A percentile compares a stretch with the other conserved stretches of the same genome.
Conservation (phyloP, 2,113 vertebrate species). For the Mobula hypostoma region DNA sequence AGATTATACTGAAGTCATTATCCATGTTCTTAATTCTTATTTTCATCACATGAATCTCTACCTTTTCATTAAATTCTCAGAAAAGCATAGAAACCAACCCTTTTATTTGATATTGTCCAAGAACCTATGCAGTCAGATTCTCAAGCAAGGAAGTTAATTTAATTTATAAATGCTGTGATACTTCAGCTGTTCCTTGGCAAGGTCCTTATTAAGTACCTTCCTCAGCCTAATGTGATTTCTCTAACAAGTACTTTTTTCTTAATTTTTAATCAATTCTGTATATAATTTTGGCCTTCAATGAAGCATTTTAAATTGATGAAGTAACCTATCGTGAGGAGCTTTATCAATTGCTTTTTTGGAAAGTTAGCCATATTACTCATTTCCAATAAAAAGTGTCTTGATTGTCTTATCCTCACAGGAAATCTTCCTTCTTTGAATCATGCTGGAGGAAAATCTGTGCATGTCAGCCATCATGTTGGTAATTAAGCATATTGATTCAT, state of each 20-base stretch:
- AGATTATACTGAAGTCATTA: too few relatives aligned
- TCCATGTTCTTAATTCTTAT: too few relatives aligned
- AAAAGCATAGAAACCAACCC: too few relatives aligned
- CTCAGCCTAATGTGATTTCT: not conserved
- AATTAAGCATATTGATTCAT: not conserved
- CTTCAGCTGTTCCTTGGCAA: not conserved
- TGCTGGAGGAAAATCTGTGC: not conserved
- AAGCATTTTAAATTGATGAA: not conserved
- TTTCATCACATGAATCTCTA: too few relatives aligned
- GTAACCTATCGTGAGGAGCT: not conserved
- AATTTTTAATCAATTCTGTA: not conserved
- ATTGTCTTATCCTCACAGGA: not conserved
- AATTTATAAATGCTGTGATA: not conserved
- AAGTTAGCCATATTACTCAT: not conserved
- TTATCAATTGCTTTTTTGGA: not conserved
- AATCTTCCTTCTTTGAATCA: not conserved
- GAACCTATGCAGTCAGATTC: too few relatives aligned
- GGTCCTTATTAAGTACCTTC: not conserved
- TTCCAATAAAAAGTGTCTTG: not conserved
- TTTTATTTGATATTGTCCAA: too few relatives aligned
- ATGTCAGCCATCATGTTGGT: not conserved
- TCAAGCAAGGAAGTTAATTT: not conserved
- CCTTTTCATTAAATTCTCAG: too few relatives aligned
- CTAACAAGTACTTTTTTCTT: not conserved
- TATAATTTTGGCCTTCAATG: not conserved